Percentiles rank a stretch among this genome's conserved stretches.
Evolutionary conservation across 2,797 vertebrate genomes (phyloP).

Genomic region (Aphelocoma californica): DNA sequence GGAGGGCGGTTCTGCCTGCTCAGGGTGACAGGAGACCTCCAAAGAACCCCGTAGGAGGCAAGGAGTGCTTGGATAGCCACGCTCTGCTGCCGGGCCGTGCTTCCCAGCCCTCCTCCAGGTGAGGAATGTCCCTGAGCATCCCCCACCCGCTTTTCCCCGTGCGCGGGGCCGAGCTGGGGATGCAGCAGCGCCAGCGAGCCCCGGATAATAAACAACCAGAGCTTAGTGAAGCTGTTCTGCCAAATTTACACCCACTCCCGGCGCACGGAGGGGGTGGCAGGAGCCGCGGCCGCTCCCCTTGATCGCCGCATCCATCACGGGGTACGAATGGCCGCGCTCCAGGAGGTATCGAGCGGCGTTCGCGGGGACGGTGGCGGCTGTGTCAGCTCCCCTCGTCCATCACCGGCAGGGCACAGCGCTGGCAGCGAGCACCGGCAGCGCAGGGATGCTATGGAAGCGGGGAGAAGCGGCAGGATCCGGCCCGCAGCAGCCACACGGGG

Average conservation of each 20-base stretch:
- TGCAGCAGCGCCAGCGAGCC: not conserved
- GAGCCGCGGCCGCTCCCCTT: not conserved
- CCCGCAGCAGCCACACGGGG: accelerated
- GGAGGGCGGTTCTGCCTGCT: not conserved
- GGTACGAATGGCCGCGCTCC: constrained; percentile 1
- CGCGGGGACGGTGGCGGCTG: not conserved
- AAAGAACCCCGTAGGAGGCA: accelerated
- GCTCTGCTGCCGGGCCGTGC: accelerated
- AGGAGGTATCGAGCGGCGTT: not conserved
- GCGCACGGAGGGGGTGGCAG: not conserved
- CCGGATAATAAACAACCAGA: not conserved
- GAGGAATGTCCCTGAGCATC: not conserved
- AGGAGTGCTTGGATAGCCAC: accelerated
- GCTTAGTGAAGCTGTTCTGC: constrained; percentile 31
- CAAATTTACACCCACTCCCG: not conserved
- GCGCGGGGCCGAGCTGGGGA: accelerated
- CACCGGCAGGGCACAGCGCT: not conserved
- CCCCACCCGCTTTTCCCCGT: accelerated
- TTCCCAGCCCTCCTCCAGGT: not conserved
- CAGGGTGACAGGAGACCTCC: not conserved
- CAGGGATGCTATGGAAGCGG: not conserved
- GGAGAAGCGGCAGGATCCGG: not conserved
- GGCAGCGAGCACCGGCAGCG: not conserved
- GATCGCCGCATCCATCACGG: constrained; percentile 35
- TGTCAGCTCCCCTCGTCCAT: not conserved